These are phyloP conservation scores for Dinocampus coccinellae DNA, from an alignment of 2,888 invertebrate species.

Conservation along the genomic window DNA sequence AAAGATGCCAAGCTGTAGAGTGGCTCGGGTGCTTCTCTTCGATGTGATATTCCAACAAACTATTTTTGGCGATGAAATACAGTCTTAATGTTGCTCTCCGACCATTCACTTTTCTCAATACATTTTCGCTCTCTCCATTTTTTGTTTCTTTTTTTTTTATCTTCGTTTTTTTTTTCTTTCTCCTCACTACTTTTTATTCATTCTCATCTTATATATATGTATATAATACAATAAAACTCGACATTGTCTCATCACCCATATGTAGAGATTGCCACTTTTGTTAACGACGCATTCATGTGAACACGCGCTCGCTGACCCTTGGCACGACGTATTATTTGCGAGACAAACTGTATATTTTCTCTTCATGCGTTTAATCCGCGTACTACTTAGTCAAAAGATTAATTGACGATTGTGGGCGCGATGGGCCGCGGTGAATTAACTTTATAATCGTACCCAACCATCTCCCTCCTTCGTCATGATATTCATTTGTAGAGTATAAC, in stretches of 20 bases:
- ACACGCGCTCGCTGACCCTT: conserved; percentile 32
- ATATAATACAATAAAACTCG: not conserved
- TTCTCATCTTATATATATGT: too few relatives aligned
- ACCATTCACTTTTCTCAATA: not conserved
- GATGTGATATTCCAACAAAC: conserved; percentile 56
- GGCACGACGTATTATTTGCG: not conserved
- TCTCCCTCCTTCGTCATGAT: conserved; percentile 11
- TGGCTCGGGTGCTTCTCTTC: conserved; percentile 42
- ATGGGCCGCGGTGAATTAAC: conserved; percentile 52
- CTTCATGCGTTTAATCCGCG: conserved; percentile 57
- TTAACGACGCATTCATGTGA: not conserved
- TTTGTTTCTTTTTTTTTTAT: not conserved
- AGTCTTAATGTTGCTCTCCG: conserved; percentile 34
- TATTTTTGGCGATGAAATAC: conserved; percentile 64
- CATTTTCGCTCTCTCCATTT: conserved; percentile 15
- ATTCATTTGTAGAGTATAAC: not conserved
- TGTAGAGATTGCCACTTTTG: conserved; percentile 37
- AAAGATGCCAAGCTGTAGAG: conserved; percentile 16
- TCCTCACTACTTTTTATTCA: conserved; percentile 3
- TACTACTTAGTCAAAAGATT: conserved; percentile 63
- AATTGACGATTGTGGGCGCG: conserved; percentile 64
- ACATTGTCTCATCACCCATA: conserved; percentile 5
- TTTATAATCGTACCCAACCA: conserved; percentile 39
- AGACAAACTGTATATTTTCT: conserved; percentile 10
- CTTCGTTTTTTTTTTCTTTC: too few relatives aligned